Evolutionary conservation across 2,888 invertebrate species (phyloP).

Genomic region (Augiades crinisus): DNA sequence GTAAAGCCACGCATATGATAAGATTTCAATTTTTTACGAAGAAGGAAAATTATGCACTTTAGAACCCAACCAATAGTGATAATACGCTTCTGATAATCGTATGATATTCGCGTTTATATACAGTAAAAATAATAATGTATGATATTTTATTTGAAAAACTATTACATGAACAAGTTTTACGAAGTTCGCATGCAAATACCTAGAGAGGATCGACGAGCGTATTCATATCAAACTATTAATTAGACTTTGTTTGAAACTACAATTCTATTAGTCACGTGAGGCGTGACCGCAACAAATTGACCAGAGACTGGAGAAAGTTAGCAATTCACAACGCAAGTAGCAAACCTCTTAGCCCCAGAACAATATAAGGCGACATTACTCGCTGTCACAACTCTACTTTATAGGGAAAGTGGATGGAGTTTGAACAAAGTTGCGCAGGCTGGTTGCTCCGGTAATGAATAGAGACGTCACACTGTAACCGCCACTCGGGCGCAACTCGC

Average conservation of each 20-base stretch:
- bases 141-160: no score
- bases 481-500: conserved; percentile 64
- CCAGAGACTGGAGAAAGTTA: conserved; percentile 64
- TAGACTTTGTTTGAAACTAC: conserved; percentile 24
- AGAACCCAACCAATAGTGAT: no score
- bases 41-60: no score
- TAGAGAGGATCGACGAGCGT: no score
- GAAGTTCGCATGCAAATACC: background rate
- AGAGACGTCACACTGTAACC: conserved; percentile 71
- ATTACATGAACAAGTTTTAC: no score
- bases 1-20: no score
- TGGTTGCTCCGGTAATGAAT: conserved; percentile 75
- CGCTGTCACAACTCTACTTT: conserved; percentile 78
- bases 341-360: conserved; percentile 79
- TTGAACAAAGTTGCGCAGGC: conserved; percentile 69
- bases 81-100: no score
- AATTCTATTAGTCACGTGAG: conserved; percentile 41
- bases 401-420: conserved; percentile 72
- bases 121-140: no score
- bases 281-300: conserved; percentile 53
- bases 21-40: no score
- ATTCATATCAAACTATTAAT: background rate
- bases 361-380: conserved; percentile 80
- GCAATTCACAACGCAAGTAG: conserved; percentile 72
- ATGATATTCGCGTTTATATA: no score